These are phyloP conservation scores for Carollia perspicillata DNA, from an alignment of 2,113 vertebrate genomes.

Conservation along the genomic window DNA sequence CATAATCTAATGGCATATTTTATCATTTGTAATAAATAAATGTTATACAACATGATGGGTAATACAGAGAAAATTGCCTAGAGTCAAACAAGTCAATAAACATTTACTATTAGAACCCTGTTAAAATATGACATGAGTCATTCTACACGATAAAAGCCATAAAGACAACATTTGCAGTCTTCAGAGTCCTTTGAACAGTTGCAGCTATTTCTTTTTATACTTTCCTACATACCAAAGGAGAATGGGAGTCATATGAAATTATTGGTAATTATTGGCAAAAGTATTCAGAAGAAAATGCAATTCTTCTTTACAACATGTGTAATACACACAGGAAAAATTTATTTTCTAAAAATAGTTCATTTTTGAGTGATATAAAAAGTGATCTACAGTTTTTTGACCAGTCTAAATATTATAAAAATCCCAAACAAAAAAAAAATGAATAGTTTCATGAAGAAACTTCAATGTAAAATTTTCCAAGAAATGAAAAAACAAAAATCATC, in stretches of 20 bases:
- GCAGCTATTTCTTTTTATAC: neutral
- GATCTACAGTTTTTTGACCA: neutral
- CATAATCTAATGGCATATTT: neutral
- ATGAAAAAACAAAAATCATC: neutral
- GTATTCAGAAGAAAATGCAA: neutral
- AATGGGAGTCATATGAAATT: neutral
- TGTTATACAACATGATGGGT: neutral
- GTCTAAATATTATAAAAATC: neutral
- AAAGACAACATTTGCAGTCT: neutral
- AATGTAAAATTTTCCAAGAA: neutral
- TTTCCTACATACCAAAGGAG: neutral
- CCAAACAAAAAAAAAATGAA: neutral
- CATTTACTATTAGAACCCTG: neutral
- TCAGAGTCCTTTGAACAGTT: neutral
- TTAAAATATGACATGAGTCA: neutral
- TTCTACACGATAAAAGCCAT: neutral
- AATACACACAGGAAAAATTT: neutral
- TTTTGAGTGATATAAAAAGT: neutral
- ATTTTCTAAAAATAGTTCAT: neutral
- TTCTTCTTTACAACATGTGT: neutral
- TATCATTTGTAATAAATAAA: slow-evolving; percentile 10
- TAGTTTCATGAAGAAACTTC: neutral
- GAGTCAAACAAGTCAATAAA: neutral
- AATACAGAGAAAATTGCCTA: neutral
- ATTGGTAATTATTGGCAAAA: neutral